Evolutionary conservation across 1,140 invertebrate genomes (phyloP).

Genomic region (Campodea augens): DNA sequence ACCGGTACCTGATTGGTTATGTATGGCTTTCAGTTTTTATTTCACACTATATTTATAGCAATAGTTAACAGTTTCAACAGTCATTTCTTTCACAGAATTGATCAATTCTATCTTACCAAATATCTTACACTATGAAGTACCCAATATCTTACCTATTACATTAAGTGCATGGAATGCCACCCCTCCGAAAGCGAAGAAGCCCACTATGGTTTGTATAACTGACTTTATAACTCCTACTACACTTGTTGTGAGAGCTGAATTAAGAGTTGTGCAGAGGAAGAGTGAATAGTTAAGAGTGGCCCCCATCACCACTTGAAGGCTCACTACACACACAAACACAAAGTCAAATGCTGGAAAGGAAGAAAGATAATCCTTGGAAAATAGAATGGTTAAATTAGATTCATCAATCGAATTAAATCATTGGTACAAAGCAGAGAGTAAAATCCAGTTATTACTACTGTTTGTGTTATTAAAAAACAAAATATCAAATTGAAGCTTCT

Average conservation of each 20-base stretch:
- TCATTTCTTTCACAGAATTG: no score
- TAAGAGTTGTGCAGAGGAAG: constrained; percentile 29
- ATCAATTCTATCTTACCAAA: background rate
- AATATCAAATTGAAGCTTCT: background rate
- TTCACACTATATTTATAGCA: no score
- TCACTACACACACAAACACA: constrained; percentile 20
- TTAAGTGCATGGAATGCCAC: constrained; percentile 19
- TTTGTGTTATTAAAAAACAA: no score
- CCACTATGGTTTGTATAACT: constrained; percentile 28
- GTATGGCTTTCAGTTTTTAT: no score
- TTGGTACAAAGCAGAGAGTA: no score
- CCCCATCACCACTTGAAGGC: constrained; percentile 24
- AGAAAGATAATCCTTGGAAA: no score
- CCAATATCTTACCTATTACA: constrained; percentile 21
- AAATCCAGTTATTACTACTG: no score
- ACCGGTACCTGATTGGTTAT: no score
- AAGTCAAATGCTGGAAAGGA: constrained; percentile 19
- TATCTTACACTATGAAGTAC: constrained; percentile 16
- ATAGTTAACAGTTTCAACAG: no score
- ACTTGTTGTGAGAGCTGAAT: constrained; percentile 30
- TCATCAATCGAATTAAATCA: no score
- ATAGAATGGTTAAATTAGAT: no score
- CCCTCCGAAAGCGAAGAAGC: constrained; percentile 30
- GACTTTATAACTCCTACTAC: constrained; percentile 28
- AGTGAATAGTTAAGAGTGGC: constrained; percentile 28